phyloP scores from a whole-genome alignment of 2,888 invertebrate species.

The Oxycera nigricornis region DNA sequence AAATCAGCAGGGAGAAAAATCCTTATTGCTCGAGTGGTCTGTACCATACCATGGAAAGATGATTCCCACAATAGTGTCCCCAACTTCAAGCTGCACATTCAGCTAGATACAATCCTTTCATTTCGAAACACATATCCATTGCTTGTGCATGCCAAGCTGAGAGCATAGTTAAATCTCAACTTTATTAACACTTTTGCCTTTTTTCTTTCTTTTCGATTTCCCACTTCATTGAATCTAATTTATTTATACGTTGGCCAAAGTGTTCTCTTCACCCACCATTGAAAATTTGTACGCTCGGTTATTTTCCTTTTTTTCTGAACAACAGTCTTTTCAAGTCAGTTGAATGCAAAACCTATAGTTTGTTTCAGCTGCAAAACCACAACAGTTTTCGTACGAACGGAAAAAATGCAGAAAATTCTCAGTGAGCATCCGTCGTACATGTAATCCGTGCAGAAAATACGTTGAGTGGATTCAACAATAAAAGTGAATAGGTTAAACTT shows the following conservation, averaged over 20 bases:
- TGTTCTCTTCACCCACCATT: background rate
- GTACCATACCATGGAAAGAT: too few species aligned
- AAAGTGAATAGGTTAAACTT: background rate
- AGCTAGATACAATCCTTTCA: background rate
- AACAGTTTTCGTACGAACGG: background rate
- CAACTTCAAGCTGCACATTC: too few species aligned
- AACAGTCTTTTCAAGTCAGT: background rate
- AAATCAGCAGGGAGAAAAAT: too few species aligned
- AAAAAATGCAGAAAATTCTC: background rate
- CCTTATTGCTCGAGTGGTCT: too few species aligned
- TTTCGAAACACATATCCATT: background rate
- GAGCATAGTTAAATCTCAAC: background rate
- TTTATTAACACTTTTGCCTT: background rate
- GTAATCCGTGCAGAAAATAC: background rate
- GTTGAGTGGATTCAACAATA: background rate
- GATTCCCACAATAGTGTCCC: too few species aligned
- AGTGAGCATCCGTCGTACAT: background rate
- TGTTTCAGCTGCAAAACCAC: background rate
- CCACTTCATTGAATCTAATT: slow-evolving; percentile 21
- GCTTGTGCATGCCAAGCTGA: too few species aligned
- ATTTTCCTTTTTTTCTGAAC: background rate
- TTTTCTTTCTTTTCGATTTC: slow-evolving; percentile 5
- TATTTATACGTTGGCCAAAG: background rate
- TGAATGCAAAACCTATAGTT: background rate
- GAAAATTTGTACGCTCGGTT: background rate